Base-by-base conservation (phyloP, 1,140 invertebrate genomes). In the Hydropsyche tenuis region DNA sequence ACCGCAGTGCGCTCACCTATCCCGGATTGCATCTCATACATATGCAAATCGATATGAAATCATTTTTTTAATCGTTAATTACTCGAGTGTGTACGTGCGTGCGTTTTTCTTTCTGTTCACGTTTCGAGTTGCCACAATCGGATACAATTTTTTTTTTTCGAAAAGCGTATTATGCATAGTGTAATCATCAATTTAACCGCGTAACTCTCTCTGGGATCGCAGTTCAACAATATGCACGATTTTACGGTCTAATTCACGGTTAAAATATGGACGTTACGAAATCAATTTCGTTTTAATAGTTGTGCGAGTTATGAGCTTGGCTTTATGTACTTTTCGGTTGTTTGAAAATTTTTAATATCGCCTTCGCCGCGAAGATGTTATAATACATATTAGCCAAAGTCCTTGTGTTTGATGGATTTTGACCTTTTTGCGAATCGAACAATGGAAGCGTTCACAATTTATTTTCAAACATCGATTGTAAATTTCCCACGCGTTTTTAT, bases 181-280 rank as follows among this genome's bases (percentile, higher is more conserved):
- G 20, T 18, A 53, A 16, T 18, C 48, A 53, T 20, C 48, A 53
- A 53, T 53, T 53, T 53, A 12, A 53, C 7, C 48, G 48, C 16
- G 6, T 20, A 53, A 20, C 20, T 53, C 48, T 37, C 30, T 37
- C 30, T 9, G n/a, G 48, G 20, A 53, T 53, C 16, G 48, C 18
- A 53, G 20, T 53, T 18, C 16, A 48, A 48, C 16, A 48, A 14
- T 53, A 18, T 53, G 48, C 48, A 53, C 48, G 48, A 20, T 53
- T 53, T 53, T 53, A 53, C 48, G 48, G 48, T 53, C 48, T 53
- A 53, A 53, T 53, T 53, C 48, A 53, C 48, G 48, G 48, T 53
- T 53, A 53, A 53, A 53, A 53, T 53, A 53, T 53, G 48, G 2
- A 18, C 9, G 48, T 53, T 53, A 53, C 48, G 48, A 53, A 53